Conservation (phyloP, 2,113 vertebrate species). For the Coreoperca whiteheadi region DNA sequence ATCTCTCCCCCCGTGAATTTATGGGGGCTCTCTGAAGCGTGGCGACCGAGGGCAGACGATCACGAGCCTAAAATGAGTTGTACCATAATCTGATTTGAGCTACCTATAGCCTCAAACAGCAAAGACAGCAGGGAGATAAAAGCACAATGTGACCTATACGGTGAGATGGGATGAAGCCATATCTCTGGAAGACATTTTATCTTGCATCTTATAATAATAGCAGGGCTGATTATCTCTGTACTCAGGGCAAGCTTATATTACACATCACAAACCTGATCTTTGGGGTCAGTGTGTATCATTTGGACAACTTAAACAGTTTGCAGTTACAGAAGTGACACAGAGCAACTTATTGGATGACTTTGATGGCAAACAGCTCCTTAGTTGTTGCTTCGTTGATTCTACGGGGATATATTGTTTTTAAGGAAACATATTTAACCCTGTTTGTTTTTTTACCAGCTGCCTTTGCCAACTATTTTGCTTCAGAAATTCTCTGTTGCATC, state of each 20-base stretch:
- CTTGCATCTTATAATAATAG: conserved; percentile 56
- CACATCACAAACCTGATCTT: conserved; percentile 16
- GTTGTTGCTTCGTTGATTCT: neutral
- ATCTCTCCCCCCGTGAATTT: conserved; percentile 48
- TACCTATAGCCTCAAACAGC: conserved; percentile 53
- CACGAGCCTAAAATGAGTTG: conserved; percentile 62
- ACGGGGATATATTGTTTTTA: conserved; percentile 21
- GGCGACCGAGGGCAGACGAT: conserved; percentile 42
- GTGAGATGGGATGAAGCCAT: conserved; percentile 36
- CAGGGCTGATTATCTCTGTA: conserved; percentile 54
- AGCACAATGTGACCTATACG: conserved; percentile 61
- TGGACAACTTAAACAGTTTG: conserved; percentile 5
- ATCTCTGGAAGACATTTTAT: conserved; percentile 53
- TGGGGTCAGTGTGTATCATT: conserved; percentile 34
- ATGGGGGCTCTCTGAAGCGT: conserved; percentile 56
- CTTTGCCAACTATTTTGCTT: conserved; percentile 9
- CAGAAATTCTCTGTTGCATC: conserved; percentile 34
- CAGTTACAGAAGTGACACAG: neutral
- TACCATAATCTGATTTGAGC: conserved; percentile 70
- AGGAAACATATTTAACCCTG: conserved; percentile 3
- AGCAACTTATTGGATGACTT: conserved; percentile 11
- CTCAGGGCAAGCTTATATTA: conserved; percentile 47
- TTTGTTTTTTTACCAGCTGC: neutral
- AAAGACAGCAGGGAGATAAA: conserved; percentile 69
- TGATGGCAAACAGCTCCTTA: neutral